phyloP scores from a whole-genome alignment of 2,888 invertebrate genomes.

The Epirrhoe tristata region DNA sequence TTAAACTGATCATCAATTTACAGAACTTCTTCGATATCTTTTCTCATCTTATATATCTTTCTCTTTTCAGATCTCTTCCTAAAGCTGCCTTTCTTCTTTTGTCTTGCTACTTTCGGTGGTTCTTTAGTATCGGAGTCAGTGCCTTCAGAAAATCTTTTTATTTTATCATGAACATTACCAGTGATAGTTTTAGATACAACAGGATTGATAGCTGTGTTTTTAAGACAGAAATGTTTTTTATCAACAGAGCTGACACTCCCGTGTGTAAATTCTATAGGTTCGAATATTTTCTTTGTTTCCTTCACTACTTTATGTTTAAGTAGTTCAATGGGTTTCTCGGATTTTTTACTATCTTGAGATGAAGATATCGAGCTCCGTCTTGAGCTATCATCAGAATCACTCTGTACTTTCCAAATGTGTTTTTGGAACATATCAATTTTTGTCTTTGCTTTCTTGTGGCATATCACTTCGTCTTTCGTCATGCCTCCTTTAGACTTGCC shows the following conservation, averaged over 20 bases:
- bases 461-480: constrained; percentile 73
- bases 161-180: constrained; percentile 79
- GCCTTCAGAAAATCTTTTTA: constrained; percentile 71
- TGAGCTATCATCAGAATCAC: constrained; percentile 74
- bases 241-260: constrained; percentile 59
- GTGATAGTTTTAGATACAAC: constrained; percentile 60
- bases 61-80: constrained; percentile 68
- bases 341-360: constrained; percentile 61
- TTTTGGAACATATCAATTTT: constrained; percentile 83
- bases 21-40: constrained; percentile 75
- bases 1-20: constrained; percentile 45
- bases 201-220: constrained; percentile 54
- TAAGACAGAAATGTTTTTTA: constrained; percentile 57
- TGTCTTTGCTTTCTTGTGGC: constrained; percentile 75
- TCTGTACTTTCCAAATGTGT: constrained; percentile 71
- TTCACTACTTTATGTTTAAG: constrained; percentile 58
- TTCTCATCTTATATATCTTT: constrained; percentile 71
- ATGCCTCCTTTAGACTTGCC: constrained; percentile 66
- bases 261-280: constrained; percentile 60
- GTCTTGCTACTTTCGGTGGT: constrained; percentile 64
- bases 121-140: constrained; percentile 59
- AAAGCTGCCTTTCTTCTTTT: constrained; percentile 67
- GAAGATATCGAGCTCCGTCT: constrained; percentile 70
- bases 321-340: constrained; percentile 47
- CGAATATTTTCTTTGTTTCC: constrained; percentile 71